phyloP scores from a whole-genome alignment of 2,113 vertebrate species.

The Calyptommatus sinebrachiatus region DNA sequence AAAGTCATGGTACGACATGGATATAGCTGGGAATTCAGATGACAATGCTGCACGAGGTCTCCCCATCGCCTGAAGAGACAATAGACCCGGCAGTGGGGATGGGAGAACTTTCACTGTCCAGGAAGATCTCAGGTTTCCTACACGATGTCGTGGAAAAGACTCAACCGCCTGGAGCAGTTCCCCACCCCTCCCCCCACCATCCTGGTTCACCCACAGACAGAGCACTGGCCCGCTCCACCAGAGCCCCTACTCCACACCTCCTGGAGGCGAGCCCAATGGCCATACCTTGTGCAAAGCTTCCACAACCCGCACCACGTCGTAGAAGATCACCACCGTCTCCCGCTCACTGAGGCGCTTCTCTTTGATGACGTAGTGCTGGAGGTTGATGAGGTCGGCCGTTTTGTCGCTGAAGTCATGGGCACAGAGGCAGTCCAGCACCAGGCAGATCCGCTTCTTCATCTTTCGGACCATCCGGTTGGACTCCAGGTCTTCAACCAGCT shows the following conservation, averaged over 20 bases:
- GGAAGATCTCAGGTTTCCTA: too few relatives aligned
- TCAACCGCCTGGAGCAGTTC: too few relatives aligned
- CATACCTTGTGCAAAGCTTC: conserved; percentile 95
- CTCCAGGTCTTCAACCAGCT: conserved; percentile 88
- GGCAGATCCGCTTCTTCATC: conserved; percentile 96
- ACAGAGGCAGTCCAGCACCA: conserved; percentile 95
- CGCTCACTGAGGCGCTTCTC: conserved; percentile 95
- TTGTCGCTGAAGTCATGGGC: conserved; percentile 97
- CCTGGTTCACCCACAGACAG: not conserved
- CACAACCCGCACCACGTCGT: conserved; percentile 96
- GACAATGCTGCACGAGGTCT: too few relatives aligned
- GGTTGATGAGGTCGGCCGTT: conserved; percentile 95
- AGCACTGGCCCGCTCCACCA: accelerated
- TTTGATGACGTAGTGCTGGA: conserved; percentile 98
- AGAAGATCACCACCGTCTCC: conserved; percentile 96
- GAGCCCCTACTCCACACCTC: not conserved
- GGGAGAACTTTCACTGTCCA: too few relatives aligned
- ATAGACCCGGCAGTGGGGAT: too few relatives aligned
- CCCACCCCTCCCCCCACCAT: conserved; percentile 27
- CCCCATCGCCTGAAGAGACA: too few relatives aligned
- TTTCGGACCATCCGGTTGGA: conserved; percentile 85
- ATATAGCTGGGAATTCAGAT: too few relatives aligned
- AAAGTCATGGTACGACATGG: too few relatives aligned
- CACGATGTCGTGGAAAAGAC: too few relatives aligned
- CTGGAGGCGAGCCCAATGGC: not conserved